Percentiles rank a stretch among this genome's conserved stretches.
Evolutionary conservation across 2,113 vertebrate genomes (phyloP).

Genomic region (Rhipidura dahli): DNA sequence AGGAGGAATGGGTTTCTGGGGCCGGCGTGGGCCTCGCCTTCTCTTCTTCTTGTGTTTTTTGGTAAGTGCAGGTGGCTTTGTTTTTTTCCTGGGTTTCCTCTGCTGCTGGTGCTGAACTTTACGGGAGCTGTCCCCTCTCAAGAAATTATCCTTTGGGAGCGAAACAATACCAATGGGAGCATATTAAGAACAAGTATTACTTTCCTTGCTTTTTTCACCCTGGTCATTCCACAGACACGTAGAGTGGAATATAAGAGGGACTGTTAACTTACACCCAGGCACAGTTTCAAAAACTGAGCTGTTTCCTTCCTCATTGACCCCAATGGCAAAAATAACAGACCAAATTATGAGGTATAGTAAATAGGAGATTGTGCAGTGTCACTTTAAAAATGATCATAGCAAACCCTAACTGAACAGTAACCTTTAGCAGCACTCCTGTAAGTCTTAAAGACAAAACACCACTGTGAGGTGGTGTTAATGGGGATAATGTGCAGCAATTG

Average conservation of each 20-base stretch:
- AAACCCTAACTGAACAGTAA: neutral
- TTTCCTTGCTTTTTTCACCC: neutral
- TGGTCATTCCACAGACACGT: neutral
- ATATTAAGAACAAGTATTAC: neutral
- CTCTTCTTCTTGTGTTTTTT: constrained; percentile 99
- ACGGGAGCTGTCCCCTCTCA: constrained; percentile 93
- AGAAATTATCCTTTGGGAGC: constrained; percentile 90
- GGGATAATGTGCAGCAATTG: neutral
- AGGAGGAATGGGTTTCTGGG: constrained; percentile 98
- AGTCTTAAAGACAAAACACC: neutral
- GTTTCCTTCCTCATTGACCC: neutral
- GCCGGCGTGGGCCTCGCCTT: constrained; percentile 89
- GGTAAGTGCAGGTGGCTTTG: constrained; percentile 97
- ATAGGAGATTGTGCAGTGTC: neutral
- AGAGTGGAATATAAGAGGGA: neutral
- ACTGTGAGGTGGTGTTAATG: neutral
- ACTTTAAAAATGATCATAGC: neutral
- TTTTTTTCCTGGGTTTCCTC: constrained; percentile 98
- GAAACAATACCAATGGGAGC: neutral
- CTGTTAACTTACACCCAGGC: neutral
- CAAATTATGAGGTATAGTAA: neutral
- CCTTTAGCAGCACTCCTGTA: neutral
- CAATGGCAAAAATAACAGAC: neutral
- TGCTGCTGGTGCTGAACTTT: constrained; percentile 96
- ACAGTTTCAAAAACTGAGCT: neutral